These are phyloP conservation scores for Oceanodroma leucorhoa DNA, from an alignment of 2,797 vertebrate genomes.

Conservation along the genomic window DNA sequence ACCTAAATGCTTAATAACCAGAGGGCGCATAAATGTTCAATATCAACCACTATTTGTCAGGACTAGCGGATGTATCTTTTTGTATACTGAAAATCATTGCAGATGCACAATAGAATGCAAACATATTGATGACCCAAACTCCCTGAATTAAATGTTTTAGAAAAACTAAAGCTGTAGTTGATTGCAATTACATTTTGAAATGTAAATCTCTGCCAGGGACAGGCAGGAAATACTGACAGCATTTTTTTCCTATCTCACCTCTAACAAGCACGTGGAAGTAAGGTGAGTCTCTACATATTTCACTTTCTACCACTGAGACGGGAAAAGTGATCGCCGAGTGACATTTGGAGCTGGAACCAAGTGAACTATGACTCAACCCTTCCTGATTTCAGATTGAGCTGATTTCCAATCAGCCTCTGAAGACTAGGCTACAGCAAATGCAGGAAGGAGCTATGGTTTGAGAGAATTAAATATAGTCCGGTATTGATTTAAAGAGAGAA, in stretches of 20 bases:
- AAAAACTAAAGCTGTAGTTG: neutral
- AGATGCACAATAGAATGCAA: neutral
- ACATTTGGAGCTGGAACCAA: slow-evolving; percentile 32
- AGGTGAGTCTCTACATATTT: slow-evolving; percentile 22
- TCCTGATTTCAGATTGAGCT: slow-evolving; percentile 38
- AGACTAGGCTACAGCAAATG: neutral
- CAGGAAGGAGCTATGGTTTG: slow-evolving; percentile 21
- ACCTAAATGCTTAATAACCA: neutral
- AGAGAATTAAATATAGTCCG: slow-evolving; percentile 42
- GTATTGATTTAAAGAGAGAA: slow-evolving; percentile 43
- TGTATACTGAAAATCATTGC: neutral
- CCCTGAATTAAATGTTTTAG: neutral
- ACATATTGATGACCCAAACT: neutral
- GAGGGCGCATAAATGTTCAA: neutral
- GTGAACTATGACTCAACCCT: slow-evolving; percentile 38
- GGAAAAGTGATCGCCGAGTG: neutral
- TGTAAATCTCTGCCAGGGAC: neutral
- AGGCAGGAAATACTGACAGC: neutral
- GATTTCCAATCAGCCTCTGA: slow-evolving; percentile 42
- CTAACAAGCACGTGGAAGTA: neutral
- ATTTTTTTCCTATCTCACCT: neutral
- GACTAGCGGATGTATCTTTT: neutral
- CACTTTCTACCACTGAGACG: neutral
- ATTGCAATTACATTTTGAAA: slow-evolving; percentile 10
- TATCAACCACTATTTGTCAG: neutral